Conservation (phyloP, 2,113 vertebrate species). For the Muscicapa adusta region DNA sequence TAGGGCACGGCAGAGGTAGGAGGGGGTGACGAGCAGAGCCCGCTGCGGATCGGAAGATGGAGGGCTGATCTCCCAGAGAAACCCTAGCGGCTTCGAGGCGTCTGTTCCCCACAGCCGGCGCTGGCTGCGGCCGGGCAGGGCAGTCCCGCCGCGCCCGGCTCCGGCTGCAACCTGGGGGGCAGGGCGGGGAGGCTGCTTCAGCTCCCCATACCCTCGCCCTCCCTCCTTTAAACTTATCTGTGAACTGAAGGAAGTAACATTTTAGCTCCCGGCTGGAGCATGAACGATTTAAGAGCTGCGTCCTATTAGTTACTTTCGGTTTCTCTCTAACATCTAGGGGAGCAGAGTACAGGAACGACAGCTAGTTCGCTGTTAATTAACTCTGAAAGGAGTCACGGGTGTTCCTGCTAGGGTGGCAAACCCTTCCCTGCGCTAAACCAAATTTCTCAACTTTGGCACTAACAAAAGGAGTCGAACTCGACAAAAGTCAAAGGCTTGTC, state of each 20-base stretch:
- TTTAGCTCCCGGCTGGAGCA: not conserved
- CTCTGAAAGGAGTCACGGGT: not conserved
- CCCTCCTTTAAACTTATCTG: not conserved
- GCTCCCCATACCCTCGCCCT: not conserved
- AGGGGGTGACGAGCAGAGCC: not conserved
- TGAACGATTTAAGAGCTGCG: not conserved
- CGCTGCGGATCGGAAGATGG: not conserved
- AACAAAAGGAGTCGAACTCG: not conserved
- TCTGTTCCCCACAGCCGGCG: not conserved
- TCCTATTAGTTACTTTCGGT: constrained; percentile 25
- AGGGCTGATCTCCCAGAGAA: not conserved
- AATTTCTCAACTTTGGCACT: not conserved
- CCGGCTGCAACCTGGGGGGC: not conserved
- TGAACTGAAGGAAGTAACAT: not conserved
- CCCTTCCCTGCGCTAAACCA: not conserved
- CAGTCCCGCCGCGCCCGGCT: not conserved
- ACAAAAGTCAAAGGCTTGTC: not conserved
- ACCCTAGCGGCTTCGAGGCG: not conserved
- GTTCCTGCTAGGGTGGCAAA: not conserved
- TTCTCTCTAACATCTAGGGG: not conserved
- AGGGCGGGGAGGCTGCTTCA: not conserved
- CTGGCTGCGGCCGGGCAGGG: not conserved
- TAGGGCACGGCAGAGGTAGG: not conserved
- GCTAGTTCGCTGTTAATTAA: not conserved
- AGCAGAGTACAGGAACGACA: not conserved